Percentiles rank a stretch among this genome's conserved stretches.
Evolutionary conservation across 2,888 invertebrate genomes (phyloP).

Genomic region (Nebria salina): DNA sequence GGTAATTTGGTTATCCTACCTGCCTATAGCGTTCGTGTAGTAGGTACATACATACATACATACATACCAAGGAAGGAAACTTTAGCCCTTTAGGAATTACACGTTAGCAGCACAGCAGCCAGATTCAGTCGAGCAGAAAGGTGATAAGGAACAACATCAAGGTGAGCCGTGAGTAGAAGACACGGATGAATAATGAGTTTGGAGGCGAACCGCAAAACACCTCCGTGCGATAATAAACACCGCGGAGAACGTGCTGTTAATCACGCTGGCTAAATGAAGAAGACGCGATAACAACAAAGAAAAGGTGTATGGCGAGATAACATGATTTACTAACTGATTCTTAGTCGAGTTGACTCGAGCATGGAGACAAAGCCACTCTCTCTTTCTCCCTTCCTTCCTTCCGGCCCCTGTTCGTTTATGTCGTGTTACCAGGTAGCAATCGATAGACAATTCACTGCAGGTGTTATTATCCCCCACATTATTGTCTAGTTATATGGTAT

Average conservation of each 20-base stretch:
- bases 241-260: conserved; percentile 10
- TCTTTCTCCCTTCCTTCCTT: neutral
- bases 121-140: conserved; percentile 59
- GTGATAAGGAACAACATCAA: conserved; percentile 58
- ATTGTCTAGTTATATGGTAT: conserved; percentile 40
- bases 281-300: conserved; percentile 45
- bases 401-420: neutral
- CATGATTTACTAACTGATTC: conserved; percentile 56
- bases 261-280: conserved; percentile 36
- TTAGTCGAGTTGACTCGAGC: conserved; percentile 50
- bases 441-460: conserved; percentile 51
- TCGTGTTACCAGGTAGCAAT: conserved; percentile 19
- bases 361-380: conserved; percentile 53
- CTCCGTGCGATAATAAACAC: conserved; percentile 18
- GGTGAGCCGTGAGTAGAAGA: conserved; percentile 29
- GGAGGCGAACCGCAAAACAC: conserved; percentile 44
- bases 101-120: conserved; percentile 52
- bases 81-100: conserved; percentile 18
- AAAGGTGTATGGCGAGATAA: conserved; percentile 51
- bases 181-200: conserved; percentile 41
- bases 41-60: too few species aligned
- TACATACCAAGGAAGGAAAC: neutral
- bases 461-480: conserved; percentile 52
- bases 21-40: neutral
- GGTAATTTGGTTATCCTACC: conserved; percentile 23